Base-by-base conservation (phyloP, 2,797 vertebrate species). In the Fratercula arctica region DNA sequence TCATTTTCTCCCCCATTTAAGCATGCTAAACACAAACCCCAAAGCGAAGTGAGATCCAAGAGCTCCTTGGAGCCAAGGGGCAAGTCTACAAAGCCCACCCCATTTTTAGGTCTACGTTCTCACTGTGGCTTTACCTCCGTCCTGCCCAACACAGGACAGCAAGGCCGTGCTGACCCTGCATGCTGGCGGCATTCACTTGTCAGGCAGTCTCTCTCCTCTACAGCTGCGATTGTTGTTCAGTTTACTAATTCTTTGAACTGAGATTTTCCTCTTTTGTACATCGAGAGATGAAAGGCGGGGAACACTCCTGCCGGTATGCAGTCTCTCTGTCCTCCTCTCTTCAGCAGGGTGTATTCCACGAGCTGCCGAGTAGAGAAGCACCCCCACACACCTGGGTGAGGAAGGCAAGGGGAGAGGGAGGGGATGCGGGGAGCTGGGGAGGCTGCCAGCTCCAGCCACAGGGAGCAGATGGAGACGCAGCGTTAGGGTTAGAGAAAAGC, bases 161-260 rank as follows among this genome's bases (percentile, higher is more conserved):
- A 28, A 75, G 48, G 45, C n/a, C 3, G 1, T 12, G 18, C 45
- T 60, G 46, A 63, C 31, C 31, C 37, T 43, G 23, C 1, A 2
- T 53, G 26, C 21, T 76, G 17, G n/a, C 0, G 1, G 10, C 1
- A 6, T 29, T 57, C 18, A 13, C 1, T 0, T 7, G 29, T 41
- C 16, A 56, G 50, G 31, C 39, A 50, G 16, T n/a, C n/a, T 11
- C 37, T 80, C 68, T 60, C 26, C 21, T 23, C 53, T n/a, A 5
- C 21, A 17, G 28, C 37, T 57, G 45, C 0, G 0, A 5, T 1
- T 57, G 4, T 59, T 0, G 0, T 4, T 25, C 51, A 28, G 8
- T 24, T 83, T 31, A 16, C 29, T 23, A 8, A 6, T 11, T 78
- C 41, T 10, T 4, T 16, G 24, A 56, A 46, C 39, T 20, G 76